A percentile compares a stretch with the other conserved stretches of the same genome.
These are phyloP conservation scores for Aphodius sticticus DNA, from an alignment of 2,888 invertebrate genomes.

Conservation along the genomic window DNA sequence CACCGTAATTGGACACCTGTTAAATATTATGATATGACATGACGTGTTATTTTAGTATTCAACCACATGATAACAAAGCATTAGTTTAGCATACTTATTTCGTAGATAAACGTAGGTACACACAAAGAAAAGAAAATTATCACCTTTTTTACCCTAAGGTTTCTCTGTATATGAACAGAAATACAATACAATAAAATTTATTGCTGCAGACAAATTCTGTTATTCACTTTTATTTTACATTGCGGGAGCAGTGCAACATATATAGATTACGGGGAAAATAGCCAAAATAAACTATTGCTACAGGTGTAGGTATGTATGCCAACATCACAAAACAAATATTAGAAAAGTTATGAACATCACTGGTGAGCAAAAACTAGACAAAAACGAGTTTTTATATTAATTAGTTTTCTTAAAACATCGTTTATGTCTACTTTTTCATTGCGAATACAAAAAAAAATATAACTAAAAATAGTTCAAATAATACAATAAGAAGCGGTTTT, in stretches of 20 bases:
- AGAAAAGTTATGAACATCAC: no score
- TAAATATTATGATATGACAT: background rate
- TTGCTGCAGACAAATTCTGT: no score
- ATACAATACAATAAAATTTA: no score
- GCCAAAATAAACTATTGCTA: background rate
- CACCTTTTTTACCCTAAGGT: no score
- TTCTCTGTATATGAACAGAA: no score
- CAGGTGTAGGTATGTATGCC: background rate
- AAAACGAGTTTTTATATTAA: background rate
- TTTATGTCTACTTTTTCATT: background rate
- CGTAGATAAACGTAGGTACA: background rate
- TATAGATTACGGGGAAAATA: background rate
- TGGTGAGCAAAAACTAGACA: background rate
- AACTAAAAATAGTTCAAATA: constrained; percentile 12
- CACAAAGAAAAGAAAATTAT: background rate
- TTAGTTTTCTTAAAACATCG: background rate
- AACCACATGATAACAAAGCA: background rate
- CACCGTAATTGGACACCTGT: no score
- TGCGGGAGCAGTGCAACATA: background rate
- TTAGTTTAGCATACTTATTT: background rate
- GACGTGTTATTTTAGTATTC: background rate
- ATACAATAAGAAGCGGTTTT: constrained; percentile 10
- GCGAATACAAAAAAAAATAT: constrained; percentile 5
- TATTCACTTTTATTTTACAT: background rate
- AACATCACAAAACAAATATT: background rate